phyloP scores from a whole-genome alignment of 2,888 invertebrate genomes.

The Hofmannophila pseudospretella region DNA sequence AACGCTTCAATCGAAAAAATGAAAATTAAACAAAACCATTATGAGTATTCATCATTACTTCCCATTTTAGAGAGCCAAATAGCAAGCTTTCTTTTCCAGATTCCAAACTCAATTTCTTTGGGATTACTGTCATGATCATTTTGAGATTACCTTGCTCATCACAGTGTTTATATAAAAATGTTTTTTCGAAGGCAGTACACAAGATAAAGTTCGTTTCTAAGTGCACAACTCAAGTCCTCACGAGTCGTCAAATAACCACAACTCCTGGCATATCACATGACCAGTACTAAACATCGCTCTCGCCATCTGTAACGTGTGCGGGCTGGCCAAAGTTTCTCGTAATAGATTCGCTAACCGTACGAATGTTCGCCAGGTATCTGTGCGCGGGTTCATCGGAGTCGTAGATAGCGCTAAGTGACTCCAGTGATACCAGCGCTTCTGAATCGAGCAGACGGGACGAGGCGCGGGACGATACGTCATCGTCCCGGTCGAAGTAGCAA shows the following conservation, averaged over 20 bases:
- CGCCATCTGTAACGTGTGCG: slow-evolving; percentile 80
- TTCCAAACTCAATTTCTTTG: slow-evolving; percentile 26
- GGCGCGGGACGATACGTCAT: slow-evolving; percentile 90
- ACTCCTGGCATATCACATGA: slow-evolving; percentile 22
- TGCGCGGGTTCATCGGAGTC: slow-evolving; percentile 82
- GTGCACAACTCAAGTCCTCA: slow-evolving; percentile 7
- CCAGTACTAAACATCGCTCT: slow-evolving; percentile 79
- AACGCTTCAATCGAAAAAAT: neutral
- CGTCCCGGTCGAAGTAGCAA: slow-evolving; percentile 84
- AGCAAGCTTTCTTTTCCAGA: slow-evolving; percentile 21
- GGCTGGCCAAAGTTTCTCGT: slow-evolving; percentile 87
- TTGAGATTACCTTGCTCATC: slow-evolving; percentile 40
- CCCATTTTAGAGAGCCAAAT: slow-evolving; percentile 56
- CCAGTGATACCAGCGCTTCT: slow-evolving; percentile 85
- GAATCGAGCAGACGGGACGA: slow-evolving; percentile 89
- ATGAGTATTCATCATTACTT: slow-evolving; percentile 54
- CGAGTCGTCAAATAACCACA: slow-evolving; percentile 23
- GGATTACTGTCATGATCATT: slow-evolving; percentile 40
- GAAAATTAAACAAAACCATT: slow-evolving; percentile 13
- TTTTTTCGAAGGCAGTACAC: slow-evolving; percentile 22
- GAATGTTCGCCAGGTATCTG: slow-evolving; percentile 84
- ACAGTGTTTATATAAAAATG: slow-evolving; percentile 27
- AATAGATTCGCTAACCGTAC: slow-evolving; percentile 86
- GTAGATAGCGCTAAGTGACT: slow-evolving; percentile 90
- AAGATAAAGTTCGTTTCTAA: slow-evolving; percentile 17